Conservation (phyloP, 1,140 invertebrate species). For the Saccostrea cuccullata region DNA sequence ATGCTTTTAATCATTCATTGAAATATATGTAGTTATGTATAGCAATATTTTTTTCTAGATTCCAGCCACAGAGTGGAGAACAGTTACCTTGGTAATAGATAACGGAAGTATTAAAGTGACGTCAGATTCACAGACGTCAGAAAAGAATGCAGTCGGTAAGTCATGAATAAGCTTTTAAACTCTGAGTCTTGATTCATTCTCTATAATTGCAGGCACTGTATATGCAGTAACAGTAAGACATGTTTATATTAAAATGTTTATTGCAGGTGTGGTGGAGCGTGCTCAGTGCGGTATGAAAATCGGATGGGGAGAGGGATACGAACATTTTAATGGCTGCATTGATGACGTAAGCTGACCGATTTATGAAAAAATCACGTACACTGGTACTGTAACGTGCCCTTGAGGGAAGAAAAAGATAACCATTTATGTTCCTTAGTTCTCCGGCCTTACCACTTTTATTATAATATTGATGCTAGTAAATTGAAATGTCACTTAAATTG, state of each 20-base stretch:
- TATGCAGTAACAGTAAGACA: not conserved
- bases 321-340: slow-evolving; percentile 52
- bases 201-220: not conserved
- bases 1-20: too few relatives aligned
- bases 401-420: too few relatives aligned
- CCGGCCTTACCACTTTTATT: too few relatives aligned
- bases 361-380: not conserved
- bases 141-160: not conserved
- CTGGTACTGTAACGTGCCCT: too few relatives aligned
- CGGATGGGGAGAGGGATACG: slow-evolving; percentile 52
- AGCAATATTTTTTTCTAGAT: not conserved
- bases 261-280: slow-evolving; percentile 48
- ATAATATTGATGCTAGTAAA: too few relatives aligned
- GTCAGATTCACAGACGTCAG: not conserved
- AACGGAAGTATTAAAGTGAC: not conserved
- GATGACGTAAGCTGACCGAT: slow-evolving; percentile 45
- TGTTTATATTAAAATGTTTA: not conserved
- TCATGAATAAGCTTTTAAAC: not conserved
- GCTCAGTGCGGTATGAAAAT: slow-evolving; percentile 53
- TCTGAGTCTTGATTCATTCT: not conserved
- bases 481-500: too few relatives aligned
- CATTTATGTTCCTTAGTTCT: too few relatives aligned
- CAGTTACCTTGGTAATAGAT: slow-evolving; percentile 15
- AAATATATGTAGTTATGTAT: too few relatives aligned
- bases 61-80: slow-evolving; percentile 23